phyloP scores from a whole-genome alignment of 2,888 invertebrate species.

The Rhodophaea formosa region DNA sequence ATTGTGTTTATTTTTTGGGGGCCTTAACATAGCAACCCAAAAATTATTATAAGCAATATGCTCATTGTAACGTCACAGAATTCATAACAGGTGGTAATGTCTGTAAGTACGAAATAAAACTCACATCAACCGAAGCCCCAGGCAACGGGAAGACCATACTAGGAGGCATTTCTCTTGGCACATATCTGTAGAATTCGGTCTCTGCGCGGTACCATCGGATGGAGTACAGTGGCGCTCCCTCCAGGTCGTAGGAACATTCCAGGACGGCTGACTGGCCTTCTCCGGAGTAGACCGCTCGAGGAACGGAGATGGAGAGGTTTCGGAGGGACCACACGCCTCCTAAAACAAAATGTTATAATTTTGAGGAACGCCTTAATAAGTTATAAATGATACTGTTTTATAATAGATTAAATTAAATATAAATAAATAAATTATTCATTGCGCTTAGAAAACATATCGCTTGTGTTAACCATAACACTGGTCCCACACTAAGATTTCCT shows the following conservation, averaged over 20 bases:
- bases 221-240: slow-evolving; percentile 85
- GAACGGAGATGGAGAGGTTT: slow-evolving; percentile 74
- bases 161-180: slow-evolving; percentile 86
- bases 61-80: too few relatives aligned
- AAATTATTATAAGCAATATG: too few relatives aligned
- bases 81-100: too few relatives aligned
- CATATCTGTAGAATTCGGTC: slow-evolving; percentile 88
- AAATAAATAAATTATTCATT: too few relatives aligned
- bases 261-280: slow-evolving; percentile 76
- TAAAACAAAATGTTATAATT: slow-evolving; percentile 34
- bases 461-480: too few relatives aligned
- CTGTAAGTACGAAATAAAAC: slow-evolving; percentile 53
- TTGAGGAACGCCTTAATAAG: neutral
- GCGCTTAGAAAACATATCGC: too few relatives aligned
- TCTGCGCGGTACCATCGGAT: slow-evolving; percentile 85
- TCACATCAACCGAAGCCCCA: slow-evolving; percentile 87
- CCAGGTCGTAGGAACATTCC: slow-evolving; percentile 81
- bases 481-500: too few relatives aligned
- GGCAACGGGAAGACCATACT: slow-evolving; percentile 85
- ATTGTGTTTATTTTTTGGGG: too few relatives aligned
- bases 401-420: too few relatives aligned
- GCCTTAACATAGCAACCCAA: too few relatives aligned
- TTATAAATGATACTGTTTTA: too few relatives aligned
- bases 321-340: slow-evolving; percentile 74
- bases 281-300: slow-evolving; percentile 78